Percentiles rank a stretch among this genome's conserved stretches.
Conservation (phyloP, 2,797 vertebrate genomes). For the Hybognathus amarus region DNA sequence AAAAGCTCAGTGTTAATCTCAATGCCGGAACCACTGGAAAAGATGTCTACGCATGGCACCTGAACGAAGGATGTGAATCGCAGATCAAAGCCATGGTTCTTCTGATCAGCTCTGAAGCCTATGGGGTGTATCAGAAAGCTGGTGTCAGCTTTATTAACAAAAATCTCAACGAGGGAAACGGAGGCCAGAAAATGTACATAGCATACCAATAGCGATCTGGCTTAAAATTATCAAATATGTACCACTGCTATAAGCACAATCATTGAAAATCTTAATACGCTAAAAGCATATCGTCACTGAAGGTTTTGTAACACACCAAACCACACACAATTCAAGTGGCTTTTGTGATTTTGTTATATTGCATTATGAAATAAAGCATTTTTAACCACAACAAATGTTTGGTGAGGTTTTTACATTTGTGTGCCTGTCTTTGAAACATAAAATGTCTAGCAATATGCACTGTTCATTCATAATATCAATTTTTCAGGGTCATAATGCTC, state of each 20-base stretch:
- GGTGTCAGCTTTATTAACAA: constrained; percentile 19
- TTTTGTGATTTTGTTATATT: background rate
- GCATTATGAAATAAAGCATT: background rate
- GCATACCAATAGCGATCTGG: background rate
- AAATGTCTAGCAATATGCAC: background rate
- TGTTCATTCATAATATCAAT: background rate
- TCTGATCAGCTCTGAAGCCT: background rate
- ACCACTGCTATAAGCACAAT: background rate
- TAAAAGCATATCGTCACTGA: background rate
- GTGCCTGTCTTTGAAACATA: background rate
- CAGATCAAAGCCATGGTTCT: constrained; percentile 26
- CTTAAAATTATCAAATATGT: background rate
- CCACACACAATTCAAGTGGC: background rate
- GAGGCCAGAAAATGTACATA: background rate
- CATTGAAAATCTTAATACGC: background rate
- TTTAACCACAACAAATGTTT: background rate
- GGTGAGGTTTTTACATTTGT: background rate
- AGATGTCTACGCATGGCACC: background rate
- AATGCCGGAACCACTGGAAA: background rate
- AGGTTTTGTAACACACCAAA: background rate
- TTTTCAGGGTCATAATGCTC: background rate
- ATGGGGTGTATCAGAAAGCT: background rate
- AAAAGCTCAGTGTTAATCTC: constrained; percentile 3
- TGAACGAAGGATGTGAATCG: background rate
- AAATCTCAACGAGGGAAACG: constrained; percentile 36